Evolutionary conservation across 2,113 vertebrate species (phyloP).

Genomic region (Numenius arquata): DNA sequence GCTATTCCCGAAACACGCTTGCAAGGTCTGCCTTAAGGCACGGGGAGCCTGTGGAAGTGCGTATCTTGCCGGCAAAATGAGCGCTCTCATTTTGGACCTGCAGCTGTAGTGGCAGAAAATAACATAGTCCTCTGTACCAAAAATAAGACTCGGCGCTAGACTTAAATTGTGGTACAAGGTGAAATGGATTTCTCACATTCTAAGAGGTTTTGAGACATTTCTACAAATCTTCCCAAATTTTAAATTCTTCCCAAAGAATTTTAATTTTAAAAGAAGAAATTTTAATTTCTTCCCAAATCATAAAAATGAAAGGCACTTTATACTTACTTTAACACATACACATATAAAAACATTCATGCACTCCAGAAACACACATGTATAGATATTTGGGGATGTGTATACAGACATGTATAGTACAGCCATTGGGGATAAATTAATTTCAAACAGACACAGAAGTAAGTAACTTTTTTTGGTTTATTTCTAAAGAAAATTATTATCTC

Average conservation of each 20-base stretch:
- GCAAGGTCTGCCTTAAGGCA: background rate
- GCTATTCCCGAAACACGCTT: background rate
- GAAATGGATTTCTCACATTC: background rate
- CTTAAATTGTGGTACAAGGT: background rate
- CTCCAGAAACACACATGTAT: background rate
- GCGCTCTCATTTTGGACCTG: background rate
- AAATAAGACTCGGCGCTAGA: background rate
- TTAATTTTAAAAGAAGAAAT: too few relatives aligned
- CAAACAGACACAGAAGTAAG: background rate
- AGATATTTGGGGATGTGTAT: background rate
- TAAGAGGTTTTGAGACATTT: background rate
- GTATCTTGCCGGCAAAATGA: background rate
- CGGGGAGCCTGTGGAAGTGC: background rate
- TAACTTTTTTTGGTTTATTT: background rate
- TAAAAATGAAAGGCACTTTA: background rate
- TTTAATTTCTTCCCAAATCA: background rate
- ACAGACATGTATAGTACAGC: background rate
- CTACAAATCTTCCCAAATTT: background rate
- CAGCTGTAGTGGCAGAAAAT: background rate
- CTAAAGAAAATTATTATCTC: background rate
- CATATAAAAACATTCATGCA: background rate
- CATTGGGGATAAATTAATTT: background rate
- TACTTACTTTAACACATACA: fast-evolving
- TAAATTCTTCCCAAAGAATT: too few relatives aligned
- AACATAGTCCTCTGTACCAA: background rate